A percentile compares a stretch with the other conserved stretches of the same genome.
Evolutionary conservation across 2,113 vertebrate species (phyloP).

Genomic region (Agelaius tricolor): DNA sequence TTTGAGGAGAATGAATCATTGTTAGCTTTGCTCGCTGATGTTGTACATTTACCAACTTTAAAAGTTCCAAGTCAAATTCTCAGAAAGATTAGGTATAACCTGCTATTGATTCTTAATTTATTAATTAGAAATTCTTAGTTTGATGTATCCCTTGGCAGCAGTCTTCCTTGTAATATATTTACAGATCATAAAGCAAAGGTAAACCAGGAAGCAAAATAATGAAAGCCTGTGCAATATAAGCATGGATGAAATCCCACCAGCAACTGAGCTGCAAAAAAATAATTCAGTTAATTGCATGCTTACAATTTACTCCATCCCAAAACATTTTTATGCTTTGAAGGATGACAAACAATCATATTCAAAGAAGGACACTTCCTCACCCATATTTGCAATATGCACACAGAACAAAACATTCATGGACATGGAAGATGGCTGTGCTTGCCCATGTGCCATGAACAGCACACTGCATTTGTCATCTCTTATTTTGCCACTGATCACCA

Average conservation of each 20-base stretch:
- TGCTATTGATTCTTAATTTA: neutral
- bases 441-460: neutral
- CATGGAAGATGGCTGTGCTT: neutral
- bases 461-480: neutral
- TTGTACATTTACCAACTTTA: neutral
- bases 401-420: neutral
- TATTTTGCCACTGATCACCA: neutral
- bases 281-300: neutral
- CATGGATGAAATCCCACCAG: neutral
- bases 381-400: accelerated
- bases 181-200: neutral
- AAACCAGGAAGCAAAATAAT: neutral
- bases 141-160: neutral
- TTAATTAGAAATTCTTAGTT: neutral
- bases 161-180: neutral
- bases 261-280: neutral
- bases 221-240: neutral
- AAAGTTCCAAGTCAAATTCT: neutral
- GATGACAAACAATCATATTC: neutral
- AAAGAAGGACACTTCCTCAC: neutral
- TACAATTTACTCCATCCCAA: neutral
- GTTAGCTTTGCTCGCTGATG: neutral
- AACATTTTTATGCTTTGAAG: neutral
- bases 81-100: neutral
- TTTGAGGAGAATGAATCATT: neutral